phyloP scores from a whole-genome alignment of 2,797 vertebrate genomes.

The Limosa lapponica region DNA sequence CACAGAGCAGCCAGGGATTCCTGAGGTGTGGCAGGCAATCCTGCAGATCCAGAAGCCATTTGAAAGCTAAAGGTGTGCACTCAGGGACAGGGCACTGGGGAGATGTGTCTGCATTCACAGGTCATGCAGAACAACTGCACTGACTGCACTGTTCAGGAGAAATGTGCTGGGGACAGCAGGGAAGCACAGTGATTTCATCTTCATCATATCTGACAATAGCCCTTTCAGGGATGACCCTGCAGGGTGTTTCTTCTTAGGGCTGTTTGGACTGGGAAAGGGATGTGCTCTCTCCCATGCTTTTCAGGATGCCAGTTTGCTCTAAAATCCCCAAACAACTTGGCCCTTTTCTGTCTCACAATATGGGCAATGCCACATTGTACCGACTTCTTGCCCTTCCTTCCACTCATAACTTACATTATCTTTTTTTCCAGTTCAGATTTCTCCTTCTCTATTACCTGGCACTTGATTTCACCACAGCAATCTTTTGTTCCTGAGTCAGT shows the following conservation, averaged over 20 bases:
- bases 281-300: neutral
- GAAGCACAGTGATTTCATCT: neutral
- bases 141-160: neutral
- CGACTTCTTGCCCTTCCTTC: neutral
- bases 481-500: neutral
- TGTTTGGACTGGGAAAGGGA: neutral
- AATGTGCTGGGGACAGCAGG: conserved; percentile 25
- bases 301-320: neutral
- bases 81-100: neutral
- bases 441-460: neutral
- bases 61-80: neutral
- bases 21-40: neutral
- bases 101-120: neutral
- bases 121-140: conserved; percentile 32
- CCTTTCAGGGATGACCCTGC: neutral
- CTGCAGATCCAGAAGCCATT: neutral
- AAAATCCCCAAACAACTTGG: neutral
- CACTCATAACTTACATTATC: neutral
- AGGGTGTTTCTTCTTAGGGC: neutral
- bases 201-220: neutral
- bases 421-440: neutral
- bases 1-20: neutral
- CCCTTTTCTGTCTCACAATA: neutral
- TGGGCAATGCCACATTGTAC: neutral
- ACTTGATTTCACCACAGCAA: neutral